A percentile compares a stretch with the other conserved stretches of the same genome.
Evolutionary conservation across 2,797 vertebrate genomes (phyloP).

Genomic region (Tarsius wallacei): DNA sequence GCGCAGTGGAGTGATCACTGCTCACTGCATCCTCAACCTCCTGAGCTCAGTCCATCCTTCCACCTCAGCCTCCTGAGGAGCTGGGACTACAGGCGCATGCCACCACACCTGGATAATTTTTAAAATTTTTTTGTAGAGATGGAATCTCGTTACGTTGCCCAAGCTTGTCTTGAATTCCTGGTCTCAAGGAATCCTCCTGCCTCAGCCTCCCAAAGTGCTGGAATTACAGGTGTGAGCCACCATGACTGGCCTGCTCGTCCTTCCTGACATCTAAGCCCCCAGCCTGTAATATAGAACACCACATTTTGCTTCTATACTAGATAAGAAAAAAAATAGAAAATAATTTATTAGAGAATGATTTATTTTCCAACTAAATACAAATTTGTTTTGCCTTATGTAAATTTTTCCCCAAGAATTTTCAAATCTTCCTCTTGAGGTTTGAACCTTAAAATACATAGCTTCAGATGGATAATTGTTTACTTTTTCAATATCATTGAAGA

Average conservation of each 20-base stretch:
- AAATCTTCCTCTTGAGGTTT: conserved; percentile 1
- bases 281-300: background rate
- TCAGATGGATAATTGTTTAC: background rate
- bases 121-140: too few relatives aligned
- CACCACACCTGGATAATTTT: too few relatives aligned
- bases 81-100: too few relatives aligned
- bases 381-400: conserved; percentile 22
- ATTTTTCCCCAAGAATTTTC: background rate
- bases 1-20: too few relatives aligned
- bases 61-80: too few relatives aligned
- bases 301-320: background rate
- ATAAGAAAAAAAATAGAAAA: background rate
- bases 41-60: too few relatives aligned
- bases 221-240: too few relatives aligned
- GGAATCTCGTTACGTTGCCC: too few relatives aligned
- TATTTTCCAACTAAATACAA: background rate
- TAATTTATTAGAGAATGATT: background rate
- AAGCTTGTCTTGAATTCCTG: too few relatives aligned
- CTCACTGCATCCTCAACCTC: too few relatives aligned
- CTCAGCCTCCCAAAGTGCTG: too few relatives aligned
- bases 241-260: background rate
- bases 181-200: too few relatives aligned
- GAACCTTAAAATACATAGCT: background rate
- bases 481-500: background rate
- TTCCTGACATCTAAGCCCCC: background rate